Evolutionary conservation across 2,888 invertebrate genomes (phyloP).

Genomic region (Pegoplata infirma): DNA sequence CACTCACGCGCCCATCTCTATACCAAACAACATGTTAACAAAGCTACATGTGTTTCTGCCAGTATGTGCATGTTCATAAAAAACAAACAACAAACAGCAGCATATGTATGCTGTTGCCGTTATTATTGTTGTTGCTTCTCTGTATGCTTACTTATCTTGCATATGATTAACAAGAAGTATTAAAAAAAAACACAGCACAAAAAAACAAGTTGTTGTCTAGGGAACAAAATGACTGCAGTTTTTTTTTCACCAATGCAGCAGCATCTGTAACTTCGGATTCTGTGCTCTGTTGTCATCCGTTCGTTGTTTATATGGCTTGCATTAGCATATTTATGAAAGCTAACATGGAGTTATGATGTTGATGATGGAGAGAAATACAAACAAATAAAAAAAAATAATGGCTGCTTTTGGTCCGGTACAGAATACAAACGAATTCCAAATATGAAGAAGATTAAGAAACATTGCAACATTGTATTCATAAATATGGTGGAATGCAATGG

Average conservation of each 20-base stretch:
- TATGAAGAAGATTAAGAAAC: neutral
- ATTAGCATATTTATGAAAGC: constrained; percentile 44
- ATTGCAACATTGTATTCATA: neutral
- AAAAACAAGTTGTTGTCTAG: constrained; percentile 12
- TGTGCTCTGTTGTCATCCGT: neutral
- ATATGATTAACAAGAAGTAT: constrained; percentile 25
- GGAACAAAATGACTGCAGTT: constrained; percentile 26
- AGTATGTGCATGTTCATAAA: constrained; percentile 7
- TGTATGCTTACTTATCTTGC: constrained; percentile 10
- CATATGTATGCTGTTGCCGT: neutral
- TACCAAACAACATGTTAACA: constrained; percentile 22
- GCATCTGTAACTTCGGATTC: too few relatives aligned
- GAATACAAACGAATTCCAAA: neutral
- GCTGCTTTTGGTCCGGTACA: neutral
- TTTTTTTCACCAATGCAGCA: neutral
- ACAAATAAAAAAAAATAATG: neutral
- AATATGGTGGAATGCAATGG: neutral
- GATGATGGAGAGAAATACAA: neutral
- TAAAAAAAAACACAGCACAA: too few relatives aligned
- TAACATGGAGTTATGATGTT: constrained; percentile 45
- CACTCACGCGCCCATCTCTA: too few relatives aligned
- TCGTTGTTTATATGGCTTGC: neutral
- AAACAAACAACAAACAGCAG: constrained; percentile 2
- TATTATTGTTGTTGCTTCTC: neutral
- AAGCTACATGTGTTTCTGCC: constrained; percentile 16